These are phyloP conservation scores for Drosophila biarmipes DNA, from an alignment of 1,140 invertebrate genomes.

Conservation along the genomic window DNA sequence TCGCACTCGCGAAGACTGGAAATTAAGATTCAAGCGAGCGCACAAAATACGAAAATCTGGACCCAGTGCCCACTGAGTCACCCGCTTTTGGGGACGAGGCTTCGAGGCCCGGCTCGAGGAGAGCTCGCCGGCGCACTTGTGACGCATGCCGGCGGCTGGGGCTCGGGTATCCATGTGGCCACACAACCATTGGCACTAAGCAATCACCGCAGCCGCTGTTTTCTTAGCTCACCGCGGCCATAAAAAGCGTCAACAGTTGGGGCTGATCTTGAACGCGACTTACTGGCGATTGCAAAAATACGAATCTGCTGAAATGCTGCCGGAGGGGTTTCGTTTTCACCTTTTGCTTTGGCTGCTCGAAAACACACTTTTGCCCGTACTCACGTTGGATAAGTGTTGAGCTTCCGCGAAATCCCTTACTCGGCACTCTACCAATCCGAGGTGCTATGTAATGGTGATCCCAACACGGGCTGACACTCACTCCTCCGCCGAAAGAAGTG, in stretches of 20 bases:
- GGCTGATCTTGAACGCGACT: constrained; percentile 39
- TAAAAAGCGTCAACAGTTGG: constrained; percentile 34
- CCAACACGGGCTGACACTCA: constrained; percentile 31
- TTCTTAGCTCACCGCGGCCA: constrained; percentile 34
- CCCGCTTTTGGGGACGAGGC: constrained; percentile 29
- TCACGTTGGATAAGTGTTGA: constrained; percentile 15
- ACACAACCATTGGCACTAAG: constrained; percentile 21
- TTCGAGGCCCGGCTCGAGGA: constrained; percentile 11
- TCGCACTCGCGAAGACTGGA: constrained; percentile 9
- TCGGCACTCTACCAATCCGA: constrained; percentile 56
- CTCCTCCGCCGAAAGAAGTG: constrained; percentile 32
- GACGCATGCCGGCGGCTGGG: constrained; percentile 38
- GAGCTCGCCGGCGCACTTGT: constrained; percentile 32
- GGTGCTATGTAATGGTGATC: constrained; percentile 57
- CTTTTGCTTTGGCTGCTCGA: constrained; percentile 8
- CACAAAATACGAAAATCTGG: constrained; percentile 12
- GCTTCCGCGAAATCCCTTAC: constrained; percentile 51
- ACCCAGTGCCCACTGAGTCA: constrained; percentile 32
- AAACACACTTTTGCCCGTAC: constrained; percentile 27
- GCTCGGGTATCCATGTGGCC: constrained; percentile 15
- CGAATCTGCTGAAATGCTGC: constrained; percentile 23
- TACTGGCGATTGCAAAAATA: constrained; percentile 24
- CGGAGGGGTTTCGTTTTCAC: constrained; percentile 25
- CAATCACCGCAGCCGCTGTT: constrained; percentile 37
- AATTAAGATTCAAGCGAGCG: constrained; percentile 38